A percentile compares a stretch with the other conserved stretches of the same genome.
These are phyloP conservation scores for Notothenia coriiceps DNA, from an alignment of 2,113 vertebrate genomes.

Conservation along the genomic window DNA sequence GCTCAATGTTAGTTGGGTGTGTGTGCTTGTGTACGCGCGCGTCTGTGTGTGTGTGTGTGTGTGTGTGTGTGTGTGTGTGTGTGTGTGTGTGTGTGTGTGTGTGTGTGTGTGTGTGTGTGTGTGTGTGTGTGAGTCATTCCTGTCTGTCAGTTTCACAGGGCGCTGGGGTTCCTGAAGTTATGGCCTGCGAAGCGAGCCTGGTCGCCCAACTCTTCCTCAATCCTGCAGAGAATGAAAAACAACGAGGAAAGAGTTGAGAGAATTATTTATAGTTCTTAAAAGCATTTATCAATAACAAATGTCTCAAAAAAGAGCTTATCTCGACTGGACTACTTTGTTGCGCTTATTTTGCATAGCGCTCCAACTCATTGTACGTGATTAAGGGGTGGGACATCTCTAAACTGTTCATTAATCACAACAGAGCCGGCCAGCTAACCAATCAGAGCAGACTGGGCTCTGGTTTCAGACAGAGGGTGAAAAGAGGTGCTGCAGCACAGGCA, in stretches of 20 bases:
- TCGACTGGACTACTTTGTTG: no score
- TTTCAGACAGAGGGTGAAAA: no score
- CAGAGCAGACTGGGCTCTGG: no score
- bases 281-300: no score
- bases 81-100: conserved; percentile 25
- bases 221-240: conserved; percentile 80
- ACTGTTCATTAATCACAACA: no score
- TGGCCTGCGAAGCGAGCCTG: conserved; percentile 96
- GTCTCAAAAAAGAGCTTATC: no score
- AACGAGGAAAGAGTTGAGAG: not conserved
- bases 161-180: conserved; percentile 97
- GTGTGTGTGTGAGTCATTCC: conserved; percentile 34
- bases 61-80: not conserved
- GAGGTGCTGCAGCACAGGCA: no score
- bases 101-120: conserved; percentile 6
- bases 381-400: no score
- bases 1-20: conserved; percentile 38
- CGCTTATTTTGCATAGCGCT: no score
- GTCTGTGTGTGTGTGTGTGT: conserved; percentile 1
- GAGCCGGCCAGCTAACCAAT: no score
- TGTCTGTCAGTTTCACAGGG: conserved; percentile 87
- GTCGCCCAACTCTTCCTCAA: conserved; percentile 94
- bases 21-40: conserved; percentile 16
- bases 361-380: no score
- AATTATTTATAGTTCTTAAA: not conserved